phyloP scores from a whole-genome alignment of 2,888 invertebrate genomes.

The Platycnemis pennipes region DNA sequence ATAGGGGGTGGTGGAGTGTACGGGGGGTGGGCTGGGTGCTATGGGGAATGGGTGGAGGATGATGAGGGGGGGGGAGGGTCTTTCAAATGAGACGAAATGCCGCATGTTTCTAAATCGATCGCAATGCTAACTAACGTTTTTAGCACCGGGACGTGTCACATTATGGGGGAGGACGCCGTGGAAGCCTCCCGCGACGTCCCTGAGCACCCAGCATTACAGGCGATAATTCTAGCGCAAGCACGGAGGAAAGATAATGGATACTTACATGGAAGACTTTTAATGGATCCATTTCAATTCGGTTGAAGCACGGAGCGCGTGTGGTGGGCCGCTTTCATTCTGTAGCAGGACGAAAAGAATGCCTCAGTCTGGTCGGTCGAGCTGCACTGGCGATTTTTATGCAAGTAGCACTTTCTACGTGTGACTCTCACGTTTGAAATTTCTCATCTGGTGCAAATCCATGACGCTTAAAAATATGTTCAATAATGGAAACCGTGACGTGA shows the following conservation, averaged over 20 bases:
- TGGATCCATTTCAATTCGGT: constrained; percentile 3
- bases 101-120: constrained; percentile 12
- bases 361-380: background rate
- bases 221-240: constrained; percentile 8
- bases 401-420: background rate
- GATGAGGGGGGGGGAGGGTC: background rate
- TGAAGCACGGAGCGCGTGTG: background rate
- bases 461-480: background rate
- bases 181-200: background rate
- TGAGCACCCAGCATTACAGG: constrained; percentile 10
- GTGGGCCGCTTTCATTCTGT: background rate
- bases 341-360: background rate
- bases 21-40: background rate
- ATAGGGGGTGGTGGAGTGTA: too few relatives aligned
- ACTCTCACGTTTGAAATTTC: background rate
- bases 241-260: background rate
- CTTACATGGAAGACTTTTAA: background rate
- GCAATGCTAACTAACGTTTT: constrained; percentile 31
- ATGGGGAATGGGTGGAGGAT: background rate
- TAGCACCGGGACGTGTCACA: background rate
- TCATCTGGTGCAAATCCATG: background rate
- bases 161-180: background rate
- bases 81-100: constrained; percentile 36
- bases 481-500: too few relatives aligned
- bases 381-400: background rate